Percentiles rank a stretch among this genome's conserved stretches.
These are phyloP conservation scores for Lymantria monacha DNA, from an alignment of 2,888 invertebrate species.

Conservation along the genomic window DNA sequence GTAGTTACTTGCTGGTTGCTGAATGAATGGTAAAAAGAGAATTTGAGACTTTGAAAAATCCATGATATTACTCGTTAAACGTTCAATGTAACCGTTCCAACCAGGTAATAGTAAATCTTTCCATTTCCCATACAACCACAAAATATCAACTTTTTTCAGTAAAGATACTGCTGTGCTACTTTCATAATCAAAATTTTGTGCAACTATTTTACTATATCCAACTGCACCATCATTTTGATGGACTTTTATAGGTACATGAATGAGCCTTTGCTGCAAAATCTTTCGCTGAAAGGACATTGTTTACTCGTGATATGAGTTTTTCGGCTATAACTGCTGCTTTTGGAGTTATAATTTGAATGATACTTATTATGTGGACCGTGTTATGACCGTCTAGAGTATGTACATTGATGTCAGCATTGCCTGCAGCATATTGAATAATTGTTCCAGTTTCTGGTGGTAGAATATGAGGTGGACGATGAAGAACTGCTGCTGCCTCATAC, in stretches of 20 bases:
- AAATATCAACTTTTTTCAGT: constrained; percentile 23
- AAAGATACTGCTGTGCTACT: constrained; percentile 8
- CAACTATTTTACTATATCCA: constrained; percentile 26
- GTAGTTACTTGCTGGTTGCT: constrained; percentile 26
- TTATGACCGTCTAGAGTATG: constrained; percentile 24
- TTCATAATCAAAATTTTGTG: constrained; percentile 20
- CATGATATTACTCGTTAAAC: constrained; percentile 1
- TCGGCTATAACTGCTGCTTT: constrained; percentile 12
- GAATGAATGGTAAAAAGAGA: constrained; percentile 23
- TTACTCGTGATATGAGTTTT: constrained; percentile 4
- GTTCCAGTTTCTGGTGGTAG: constrained; percentile 21
- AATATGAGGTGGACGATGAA: constrained; percentile 21
- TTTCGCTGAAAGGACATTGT: constrained; percentile 20
- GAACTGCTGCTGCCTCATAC: constrained; percentile 31
- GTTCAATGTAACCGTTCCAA: constrained; percentile 38
- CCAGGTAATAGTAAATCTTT: constrained; percentile 18
- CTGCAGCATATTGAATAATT: constrained; percentile 27
- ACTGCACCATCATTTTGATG: constrained; percentile 29
- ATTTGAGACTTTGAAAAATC: constrained; percentile 19
- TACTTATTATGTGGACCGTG: constrained; percentile 23
- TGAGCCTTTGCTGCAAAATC: constrained; percentile 36
- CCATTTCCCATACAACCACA: constrained; percentile 33
- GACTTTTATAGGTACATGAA: constrained; percentile 37
- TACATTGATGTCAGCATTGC: constrained; percentile 31
- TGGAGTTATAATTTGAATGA: constrained; percentile 15